These are phyloP conservation scores for Octodonta nipae DNA, from an alignment of 2,888 invertebrate genomes.

Conservation along the genomic window DNA sequence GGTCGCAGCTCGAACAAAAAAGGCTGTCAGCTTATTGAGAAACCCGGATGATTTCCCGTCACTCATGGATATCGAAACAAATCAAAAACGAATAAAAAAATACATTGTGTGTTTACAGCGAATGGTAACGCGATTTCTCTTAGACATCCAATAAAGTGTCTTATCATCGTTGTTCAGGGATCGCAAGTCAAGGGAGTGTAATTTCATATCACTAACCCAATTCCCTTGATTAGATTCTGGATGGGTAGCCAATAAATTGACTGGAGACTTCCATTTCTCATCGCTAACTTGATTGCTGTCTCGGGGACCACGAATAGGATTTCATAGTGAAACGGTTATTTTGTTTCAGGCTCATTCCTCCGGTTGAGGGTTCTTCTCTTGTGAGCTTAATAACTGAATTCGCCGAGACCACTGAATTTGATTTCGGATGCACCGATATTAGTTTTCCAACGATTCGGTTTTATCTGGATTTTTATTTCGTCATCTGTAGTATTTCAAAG, in stretches of 20 bases:
- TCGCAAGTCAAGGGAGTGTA: slow-evolving; percentile 27
- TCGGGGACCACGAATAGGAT: slow-evolving; percentile 29
- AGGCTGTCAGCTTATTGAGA: too few species aligned
- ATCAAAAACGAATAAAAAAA: slow-evolving; percentile 20
- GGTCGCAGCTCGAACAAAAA: too few species aligned
- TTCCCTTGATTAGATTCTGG: slow-evolving; percentile 37
- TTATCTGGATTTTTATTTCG: too few species aligned
- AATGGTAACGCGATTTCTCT: slow-evolving; percentile 30
- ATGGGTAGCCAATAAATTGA: slow-evolving; percentile 37
- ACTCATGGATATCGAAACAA: too few species aligned
- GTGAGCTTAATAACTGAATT: too few species aligned
- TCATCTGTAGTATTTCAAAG: too few species aligned
- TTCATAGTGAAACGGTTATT: slow-evolving; percentile 29
- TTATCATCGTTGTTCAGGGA: slow-evolving; percentile 35
- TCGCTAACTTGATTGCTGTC: slow-evolving; percentile 35
- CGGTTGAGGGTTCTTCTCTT: slow-evolving; percentile 15
- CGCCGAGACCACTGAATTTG: too few species aligned
- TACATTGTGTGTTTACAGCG: slow-evolving; percentile 21
- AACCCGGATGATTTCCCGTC: too few species aligned
- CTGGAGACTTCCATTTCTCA: slow-evolving; percentile 36
- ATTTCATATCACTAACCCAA: slow-evolving; percentile 37
- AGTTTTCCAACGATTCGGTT: too few species aligned
- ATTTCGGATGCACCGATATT: too few species aligned
- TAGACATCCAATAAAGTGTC: slow-evolving; percentile 33
- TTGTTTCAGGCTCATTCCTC: slow-evolving; percentile 21